A percentile compares a stretch with the other conserved stretches of the same genome.
Conservation (phyloP, 2,888 invertebrate species). For the Dugesia japonica region DNA sequence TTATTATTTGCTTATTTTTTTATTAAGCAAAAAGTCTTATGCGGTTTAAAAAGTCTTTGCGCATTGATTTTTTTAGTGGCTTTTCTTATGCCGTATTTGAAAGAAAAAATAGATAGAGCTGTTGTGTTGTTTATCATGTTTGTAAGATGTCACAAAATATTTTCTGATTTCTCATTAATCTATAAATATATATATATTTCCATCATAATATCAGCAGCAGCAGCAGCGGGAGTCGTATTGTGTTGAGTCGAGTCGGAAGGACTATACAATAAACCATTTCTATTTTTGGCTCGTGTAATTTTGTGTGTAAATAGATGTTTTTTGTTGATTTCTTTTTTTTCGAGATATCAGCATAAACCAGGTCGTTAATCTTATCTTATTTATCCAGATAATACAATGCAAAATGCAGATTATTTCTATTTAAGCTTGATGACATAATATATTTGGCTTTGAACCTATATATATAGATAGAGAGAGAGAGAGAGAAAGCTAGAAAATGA, state of each 20-base stretch:
- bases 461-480: too few relatives aligned
- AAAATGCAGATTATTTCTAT: constrained; percentile 7
- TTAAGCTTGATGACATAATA: constrained; percentile 20
- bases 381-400: constrained; percentile 16
- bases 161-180: background rate
- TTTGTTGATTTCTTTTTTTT: background rate
- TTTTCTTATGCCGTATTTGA: background rate
- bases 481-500: background rate
- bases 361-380: background rate
- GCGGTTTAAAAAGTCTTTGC: background rate
- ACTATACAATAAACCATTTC: too few relatives aligned
- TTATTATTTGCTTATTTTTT: too few relatives aligned
- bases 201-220: background rate
- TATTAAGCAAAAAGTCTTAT: too few relatives aligned
- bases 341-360: background rate
- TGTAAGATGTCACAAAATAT: constrained; percentile 20
- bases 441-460: background rate
- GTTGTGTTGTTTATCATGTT: background rate
- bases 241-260: too few relatives aligned
- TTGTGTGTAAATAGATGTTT: too few relatives aligned
- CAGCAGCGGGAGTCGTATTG: background rate
- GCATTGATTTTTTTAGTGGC: background rate
- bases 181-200: background rate
- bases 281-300: too few relatives aligned
- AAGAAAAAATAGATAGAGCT: background rate